A percentile compares a stretch with the other conserved stretches of the same genome.
phyloP scores from a whole-genome alignment of 2,113 vertebrate genomes.

The Silurus glanis region DNA sequence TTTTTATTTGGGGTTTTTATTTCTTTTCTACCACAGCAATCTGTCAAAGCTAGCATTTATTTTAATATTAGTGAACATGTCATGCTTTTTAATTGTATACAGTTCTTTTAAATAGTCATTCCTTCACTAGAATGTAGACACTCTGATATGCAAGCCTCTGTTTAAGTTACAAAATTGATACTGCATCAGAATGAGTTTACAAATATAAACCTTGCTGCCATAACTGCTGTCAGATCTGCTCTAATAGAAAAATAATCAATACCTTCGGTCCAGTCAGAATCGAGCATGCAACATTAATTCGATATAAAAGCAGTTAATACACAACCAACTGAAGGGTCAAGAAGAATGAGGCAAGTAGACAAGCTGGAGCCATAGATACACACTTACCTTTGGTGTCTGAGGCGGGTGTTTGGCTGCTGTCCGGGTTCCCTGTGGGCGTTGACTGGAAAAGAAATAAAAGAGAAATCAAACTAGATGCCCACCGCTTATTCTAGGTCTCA shows the following conservation, averaged over 20 bases:
- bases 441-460: slow-evolving; percentile 44
- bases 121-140: not conserved
- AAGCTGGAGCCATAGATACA: not conserved
- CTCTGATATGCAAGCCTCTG: not conserved
- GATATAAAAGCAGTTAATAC: not conserved
- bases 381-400: slow-evolving; percentile 59
- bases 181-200: not conserved
- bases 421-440: slow-evolving; percentile 51
- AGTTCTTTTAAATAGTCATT: too few species aligned
- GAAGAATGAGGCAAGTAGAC: slow-evolving; percentile 13
- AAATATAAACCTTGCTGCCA: not conserved
- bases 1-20: not conserved
- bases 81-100: not conserved
- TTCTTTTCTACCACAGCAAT: not conserved
- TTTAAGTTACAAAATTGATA: not conserved
- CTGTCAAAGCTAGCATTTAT: not conserved
- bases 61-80: not conserved
- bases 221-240: not conserved
- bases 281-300: not conserved
- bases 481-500: not conserved
- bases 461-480: not conserved
- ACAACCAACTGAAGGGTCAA: not conserved
- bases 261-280: not conserved
- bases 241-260: not conserved
- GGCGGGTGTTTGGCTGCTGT: slow-evolving; percentile 50